Evolutionary conservation across 1,140 invertebrate genomes (phyloP).

Genomic region (Cydia strobilella): DNA sequence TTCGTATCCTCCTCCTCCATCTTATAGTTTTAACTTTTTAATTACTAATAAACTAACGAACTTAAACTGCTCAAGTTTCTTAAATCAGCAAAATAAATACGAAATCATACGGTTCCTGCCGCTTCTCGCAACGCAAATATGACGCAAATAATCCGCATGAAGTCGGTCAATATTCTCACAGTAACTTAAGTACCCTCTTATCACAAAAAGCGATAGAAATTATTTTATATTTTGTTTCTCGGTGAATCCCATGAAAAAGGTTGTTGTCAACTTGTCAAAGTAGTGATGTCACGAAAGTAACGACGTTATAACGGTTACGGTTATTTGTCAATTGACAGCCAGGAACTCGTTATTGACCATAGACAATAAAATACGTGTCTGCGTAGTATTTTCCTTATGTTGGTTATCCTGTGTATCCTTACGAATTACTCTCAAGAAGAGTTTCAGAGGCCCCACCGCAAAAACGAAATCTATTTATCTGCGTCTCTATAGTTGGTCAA

Average conservation of each 20-base stretch:
- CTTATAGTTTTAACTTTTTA: constrained; percentile 30
- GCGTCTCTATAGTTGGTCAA: no score
- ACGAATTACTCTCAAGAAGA: no score
- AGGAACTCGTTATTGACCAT: background rate
- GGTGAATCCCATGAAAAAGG: constrained; percentile 35
- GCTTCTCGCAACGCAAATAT: background rate
- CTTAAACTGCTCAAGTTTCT: constrained; percentile 1
- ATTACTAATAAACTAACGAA: background rate
- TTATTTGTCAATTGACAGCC: background rate
- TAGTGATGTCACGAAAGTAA: constrained; percentile 14
- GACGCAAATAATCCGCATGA: background rate
- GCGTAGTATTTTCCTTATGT: background rate
- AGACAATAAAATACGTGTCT: background rate
- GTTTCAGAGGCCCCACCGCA: no score
- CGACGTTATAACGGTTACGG: constrained; percentile 6
- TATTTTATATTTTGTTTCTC: constrained; percentile 30
- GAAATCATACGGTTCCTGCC: background rate
- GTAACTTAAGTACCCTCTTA: constrained; percentile 3
- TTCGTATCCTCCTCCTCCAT: constrained; percentile 52
- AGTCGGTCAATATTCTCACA: background rate
- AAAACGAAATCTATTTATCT: no score
- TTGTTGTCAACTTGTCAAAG: constrained; percentile 31
- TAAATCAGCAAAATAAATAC: background rate
- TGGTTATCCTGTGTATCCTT: no score
- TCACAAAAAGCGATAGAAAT: constrained; percentile 14